Evolutionary conservation across 2,797 vertebrate genomes (phyloP), one percentile per base, ranked within the genome.

Genomic region (Semaprochilodus insignis): DNA sequence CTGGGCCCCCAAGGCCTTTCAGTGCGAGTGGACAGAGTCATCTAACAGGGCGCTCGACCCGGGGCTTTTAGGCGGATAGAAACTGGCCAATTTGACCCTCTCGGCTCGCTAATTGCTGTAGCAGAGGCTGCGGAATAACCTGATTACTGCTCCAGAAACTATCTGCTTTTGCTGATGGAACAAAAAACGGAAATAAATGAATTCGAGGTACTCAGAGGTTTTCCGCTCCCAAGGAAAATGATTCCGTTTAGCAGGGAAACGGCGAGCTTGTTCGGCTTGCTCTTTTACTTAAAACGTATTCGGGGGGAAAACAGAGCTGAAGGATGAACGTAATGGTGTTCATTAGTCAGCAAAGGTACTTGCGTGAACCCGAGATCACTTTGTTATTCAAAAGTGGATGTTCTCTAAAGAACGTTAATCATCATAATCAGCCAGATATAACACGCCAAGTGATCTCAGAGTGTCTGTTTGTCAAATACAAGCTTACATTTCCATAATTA

Each of bases 401-500:
- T 60, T 63, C 14, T 16, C 11, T 4, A 31, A 63, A 31, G 16
- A 16, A 63, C 1, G 44, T 48, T 6, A 21, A 25, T 70, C 34
- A 23, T 6, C 44, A 48, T 23, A 44, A 44, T 4, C 21, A 48
- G 36, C 25, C 2, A 55, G 8, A 17, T 7, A 17, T 11, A 70
- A 48, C 10, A 51, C 17, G 21, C 10, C 40, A 31, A 74, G 51
- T 23, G 51, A 81, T 19, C 57, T 40, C 15, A 51, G 60, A 44
- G 34, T 4, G 19, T 25, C 21, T 55, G 65, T 80, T 25, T 72
- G 34, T 3, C 75, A 80, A 76, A 80, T 19, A 10, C 57, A 81
- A 81, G 60, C 62, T 21, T 85, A 44, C 31, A 44, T 70, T 52
- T 57, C 70, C 79, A 79, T 82, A 82, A 85, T 85, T 85, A 82